Evolutionary conservation across 2,888 invertebrate genomes (phyloP).

Genomic region (Chirona hameri): DNA sequence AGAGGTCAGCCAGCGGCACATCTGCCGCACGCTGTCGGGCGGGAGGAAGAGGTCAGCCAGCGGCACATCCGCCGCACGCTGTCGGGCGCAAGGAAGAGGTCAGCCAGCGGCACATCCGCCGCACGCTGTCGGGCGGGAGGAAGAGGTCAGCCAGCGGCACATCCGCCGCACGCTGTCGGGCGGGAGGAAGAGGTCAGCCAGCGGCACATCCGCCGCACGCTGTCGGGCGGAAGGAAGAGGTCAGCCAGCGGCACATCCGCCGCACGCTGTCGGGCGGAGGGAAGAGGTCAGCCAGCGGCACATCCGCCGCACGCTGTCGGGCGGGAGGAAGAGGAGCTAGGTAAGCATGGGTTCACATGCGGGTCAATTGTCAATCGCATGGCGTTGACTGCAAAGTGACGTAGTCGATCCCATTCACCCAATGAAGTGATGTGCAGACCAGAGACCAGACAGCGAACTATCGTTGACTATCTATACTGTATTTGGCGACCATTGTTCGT

Average conservation of each 20-base stretch:
- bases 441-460: too few species aligned
- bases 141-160: constrained; percentile 77
- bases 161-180: constrained; percentile 65
- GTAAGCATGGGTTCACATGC: too few species aligned
- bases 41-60: constrained; percentile 69
- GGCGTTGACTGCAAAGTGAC: too few species aligned
- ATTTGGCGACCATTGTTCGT: too few species aligned
- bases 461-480: too few species aligned
- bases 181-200: constrained; percentile 69
- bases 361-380: too few species aligned
- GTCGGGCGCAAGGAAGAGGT: constrained; percentile 57
- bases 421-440: too few species aligned
- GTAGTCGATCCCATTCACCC: too few species aligned
- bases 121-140: constrained; percentile 59
- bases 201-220: constrained; percentile 71
- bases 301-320: constrained; percentile 65
- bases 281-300: constrained; percentile 77
- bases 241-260: constrained; percentile 70
- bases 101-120: constrained; percentile 71
- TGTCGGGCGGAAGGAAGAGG: constrained; percentile 57
- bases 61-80: constrained; percentile 74
- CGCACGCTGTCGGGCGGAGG: constrained; percentile 62
- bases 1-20: constrained; percentile 78
- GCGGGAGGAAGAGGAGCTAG: constrained; percentile 12
- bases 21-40: constrained; percentile 63